Base-by-base conservation (phyloP, 2,888 invertebrate genomes). In the Drosophila subquinaria region DNA sequence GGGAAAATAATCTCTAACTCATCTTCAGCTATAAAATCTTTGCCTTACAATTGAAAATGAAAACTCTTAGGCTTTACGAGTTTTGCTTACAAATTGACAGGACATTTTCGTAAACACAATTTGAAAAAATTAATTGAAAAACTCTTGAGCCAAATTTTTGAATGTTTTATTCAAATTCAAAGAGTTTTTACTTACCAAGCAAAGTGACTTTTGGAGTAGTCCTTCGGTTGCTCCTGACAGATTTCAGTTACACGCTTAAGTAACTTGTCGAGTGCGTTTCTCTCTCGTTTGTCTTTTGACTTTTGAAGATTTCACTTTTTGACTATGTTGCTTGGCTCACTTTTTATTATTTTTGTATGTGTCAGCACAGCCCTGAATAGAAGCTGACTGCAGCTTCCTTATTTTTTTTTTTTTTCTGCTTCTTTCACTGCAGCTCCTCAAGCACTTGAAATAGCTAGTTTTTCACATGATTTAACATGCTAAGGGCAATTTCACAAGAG, bases 401-500 rank as follows among this genome's bases (percentile, higher is more conserved):
- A 55, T 60, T 45, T 20, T 38, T 53, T 63, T 30, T 38, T 53
- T 66, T 30, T 27, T 27, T n/a, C 17, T 59, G 36, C 23, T 20
- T 20, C 36, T 20, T 20, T 38, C 10, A 27, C 20, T 36, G 20
- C 27, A 17, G 4, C 36, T 33, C 20, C 40, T 72, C 42, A 38
- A 62, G 69, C 72, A 53, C 56, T 56, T 59, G 36, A 20, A 56
- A 64, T 69, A 65, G 70, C 74, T 79, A 75, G 77, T 85, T 86
- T 82, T 79, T 75, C 73, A 69, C 82, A 78, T 86, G 71, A 78
- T 88, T 88, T 73, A 72, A 82, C 83, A 80, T 73, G 75, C 78
- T 85, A 75, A 84, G 69, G 59, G 35, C 57, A 71, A 74, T 80
- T 85, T 72, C 52, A 75, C 50, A 55, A 51, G 23, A 67, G 61